phyloP scores from a whole-genome alignment of 1,140 invertebrate genomes.

The Diabrotica undecimpunctata region DNA sequence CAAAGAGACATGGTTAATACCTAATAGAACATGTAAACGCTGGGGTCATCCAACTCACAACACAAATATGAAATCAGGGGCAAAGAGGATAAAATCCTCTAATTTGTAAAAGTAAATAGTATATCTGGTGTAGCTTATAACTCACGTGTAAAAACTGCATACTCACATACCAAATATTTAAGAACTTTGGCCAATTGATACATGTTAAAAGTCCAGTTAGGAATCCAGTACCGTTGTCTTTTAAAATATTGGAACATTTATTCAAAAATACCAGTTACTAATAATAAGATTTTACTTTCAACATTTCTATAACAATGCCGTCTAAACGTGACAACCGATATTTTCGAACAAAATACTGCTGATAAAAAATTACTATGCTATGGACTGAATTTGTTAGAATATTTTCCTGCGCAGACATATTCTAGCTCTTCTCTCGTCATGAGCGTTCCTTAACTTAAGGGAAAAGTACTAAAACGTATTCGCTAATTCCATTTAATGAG shows the following conservation, averaged over 20 bases:
- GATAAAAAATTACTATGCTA: background rate
- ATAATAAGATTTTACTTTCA: background rate
- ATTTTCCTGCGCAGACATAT: background rate
- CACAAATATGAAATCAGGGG: too few relatives aligned
- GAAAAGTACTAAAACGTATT: background rate
- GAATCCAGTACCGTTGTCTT: background rate
- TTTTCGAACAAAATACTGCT: background rate
- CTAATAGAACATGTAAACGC: too few relatives aligned
- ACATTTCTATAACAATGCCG: background rate
- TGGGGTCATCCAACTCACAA: too few relatives aligned
- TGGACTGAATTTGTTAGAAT: conserved; percentile 2
- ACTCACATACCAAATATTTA: background rate
- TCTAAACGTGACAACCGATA: background rate
- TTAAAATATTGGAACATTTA: background rate
- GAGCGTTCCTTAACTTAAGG: background rate
- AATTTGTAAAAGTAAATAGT: too few relatives aligned
- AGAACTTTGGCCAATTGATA: background rate
- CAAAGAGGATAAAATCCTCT: too few relatives aligned
- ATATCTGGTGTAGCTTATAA: too few relatives aligned
- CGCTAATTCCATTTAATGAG: background rate
- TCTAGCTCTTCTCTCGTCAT: background rate
- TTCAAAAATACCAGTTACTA: background rate
- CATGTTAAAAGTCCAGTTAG: background rate
- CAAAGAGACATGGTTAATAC: too few relatives aligned
- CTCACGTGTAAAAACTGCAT: too few relatives aligned